A percentile compares a stretch with the other conserved stretches of the same genome.
Conservation (phyloP, 2,113 vertebrate species). For the Oxyura jamaicensis region DNA sequence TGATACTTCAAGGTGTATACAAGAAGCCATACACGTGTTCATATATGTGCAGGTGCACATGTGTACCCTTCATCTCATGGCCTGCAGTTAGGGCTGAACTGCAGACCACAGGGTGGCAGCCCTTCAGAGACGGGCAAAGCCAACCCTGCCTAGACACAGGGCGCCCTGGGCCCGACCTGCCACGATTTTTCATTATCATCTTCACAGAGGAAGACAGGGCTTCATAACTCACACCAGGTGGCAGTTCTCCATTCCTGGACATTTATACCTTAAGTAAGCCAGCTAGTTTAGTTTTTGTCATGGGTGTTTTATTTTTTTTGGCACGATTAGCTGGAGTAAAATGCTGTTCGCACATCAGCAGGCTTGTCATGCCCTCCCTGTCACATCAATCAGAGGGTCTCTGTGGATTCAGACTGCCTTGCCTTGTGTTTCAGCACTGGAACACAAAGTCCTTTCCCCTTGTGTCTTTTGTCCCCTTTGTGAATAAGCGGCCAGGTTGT, state of each 20-base stretch:
- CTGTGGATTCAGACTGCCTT: background rate
- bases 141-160: background rate
- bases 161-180: conserved; percentile 8
- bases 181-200: background rate
- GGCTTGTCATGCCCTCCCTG: conserved; percentile 43
- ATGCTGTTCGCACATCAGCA: conserved; percentile 51
- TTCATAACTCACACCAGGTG: conserved; percentile 35
- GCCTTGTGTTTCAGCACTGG: background rate
- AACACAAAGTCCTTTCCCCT: conserved; percentile 17
- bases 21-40: conserved; percentile 19
- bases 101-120: conserved; percentile 46
- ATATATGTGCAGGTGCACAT: background rate
- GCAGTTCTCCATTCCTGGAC: background rate
- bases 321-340: conserved; percentile 29
- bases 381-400: conserved; percentile 58
- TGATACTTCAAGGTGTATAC: conserved; percentile 23
- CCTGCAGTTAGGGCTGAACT: conserved; percentile 58
- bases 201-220: background rate
- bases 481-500: background rate
- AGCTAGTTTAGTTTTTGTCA: conserved; percentile 18
- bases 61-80: background rate
- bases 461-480: fast-evolving
- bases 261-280: background rate
- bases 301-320: conserved; percentile 41
- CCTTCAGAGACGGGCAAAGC: conserved; percentile 33